Conservation (phyloP, 1,140 invertebrate genomes). For the Stenopsyche tienmushanensis region DNA sequence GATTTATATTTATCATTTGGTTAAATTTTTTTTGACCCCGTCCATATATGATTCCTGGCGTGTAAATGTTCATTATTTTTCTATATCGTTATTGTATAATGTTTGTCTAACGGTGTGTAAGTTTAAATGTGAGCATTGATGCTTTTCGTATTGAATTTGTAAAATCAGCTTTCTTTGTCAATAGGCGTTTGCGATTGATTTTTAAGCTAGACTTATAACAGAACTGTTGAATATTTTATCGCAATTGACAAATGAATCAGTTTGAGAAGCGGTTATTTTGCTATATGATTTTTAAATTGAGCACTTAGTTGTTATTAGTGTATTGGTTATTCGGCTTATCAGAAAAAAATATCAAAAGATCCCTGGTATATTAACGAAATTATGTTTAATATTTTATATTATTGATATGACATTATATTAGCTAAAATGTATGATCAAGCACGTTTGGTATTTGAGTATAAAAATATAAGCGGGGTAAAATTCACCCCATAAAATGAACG, state of each 20-base stretch:
- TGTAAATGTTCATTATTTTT: neutral
- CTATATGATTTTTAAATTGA: neutral
- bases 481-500: too few relatives aligned
- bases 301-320: too few relatives aligned
- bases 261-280: constrained; percentile 23
- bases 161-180: constrained; percentile 15
- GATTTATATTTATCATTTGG: neutral
- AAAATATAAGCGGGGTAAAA: too few relatives aligned
- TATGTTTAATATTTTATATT: neutral
- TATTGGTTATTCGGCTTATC: neutral
- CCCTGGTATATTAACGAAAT: neutral
- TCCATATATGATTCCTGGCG: neutral
- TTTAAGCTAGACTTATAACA: neutral
- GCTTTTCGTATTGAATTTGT: constrained; percentile 16
- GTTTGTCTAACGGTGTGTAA: neutral
- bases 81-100: constrained; percentile 4
- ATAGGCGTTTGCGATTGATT: constrained; percentile 8
- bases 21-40: neutral
- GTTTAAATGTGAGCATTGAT: constrained; percentile 11
- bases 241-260: neutral
- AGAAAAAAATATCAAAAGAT: neutral
- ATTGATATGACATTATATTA: neutral
- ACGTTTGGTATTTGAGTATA: constrained; percentile 5
- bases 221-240: constrained; percentile 3
- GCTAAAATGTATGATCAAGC: constrained; percentile 2